Base-by-base conservation (phyloP, 2,797 vertebrate species). In the Aeoliscus strigatus region DNA sequence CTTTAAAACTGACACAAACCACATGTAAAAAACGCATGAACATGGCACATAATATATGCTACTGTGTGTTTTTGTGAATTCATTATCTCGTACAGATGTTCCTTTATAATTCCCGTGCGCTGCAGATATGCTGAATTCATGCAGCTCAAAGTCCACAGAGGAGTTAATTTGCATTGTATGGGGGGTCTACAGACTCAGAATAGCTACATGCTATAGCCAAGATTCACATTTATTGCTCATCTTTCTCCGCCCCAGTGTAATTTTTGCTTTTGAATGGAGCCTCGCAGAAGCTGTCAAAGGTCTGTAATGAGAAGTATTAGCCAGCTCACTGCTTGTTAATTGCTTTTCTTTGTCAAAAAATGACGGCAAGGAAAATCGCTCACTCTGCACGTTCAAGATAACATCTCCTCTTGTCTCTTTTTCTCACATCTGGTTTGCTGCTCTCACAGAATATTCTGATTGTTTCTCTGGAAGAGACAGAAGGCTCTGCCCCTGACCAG, bases 301-400 rank as follows among this genome's bases (percentile, higher is more conserved):
- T 82, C 70, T 57, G 40, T 77, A 80, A 80, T 74, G 63, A 59
- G 51, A 57, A 64, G 66, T 52, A 64, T 71, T 60, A 57, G 59
- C 51, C 46, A 63, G 55, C 48, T 65, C 61, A 25, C 47, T 60
- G 39, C 52, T 24, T 49, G 30, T 74, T 87, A 84, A 85, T 87
- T 86, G 60, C 77, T 79, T 86, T 81, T 69, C 72, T 79, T 86
- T 82, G 79, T 84, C 64, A 63, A 54, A 78, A 74, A 63, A 54
- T 77, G 73, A 53, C 21, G 29, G 43, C 56, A 67, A 17, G 50
- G 47, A 60, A 79, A 84, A 82, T 68, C 11, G 64, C 70, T 67
- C 54, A 54, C 52, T 60, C 60, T 39, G 72, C 80, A 79, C 46
- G 75, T 80, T 80, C 43, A 14, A 52, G 53, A 66, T 65, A 73